phyloP scores from a whole-genome alignment of 2,888 invertebrate genomes.

The Isotomurus palustris region DNA sequence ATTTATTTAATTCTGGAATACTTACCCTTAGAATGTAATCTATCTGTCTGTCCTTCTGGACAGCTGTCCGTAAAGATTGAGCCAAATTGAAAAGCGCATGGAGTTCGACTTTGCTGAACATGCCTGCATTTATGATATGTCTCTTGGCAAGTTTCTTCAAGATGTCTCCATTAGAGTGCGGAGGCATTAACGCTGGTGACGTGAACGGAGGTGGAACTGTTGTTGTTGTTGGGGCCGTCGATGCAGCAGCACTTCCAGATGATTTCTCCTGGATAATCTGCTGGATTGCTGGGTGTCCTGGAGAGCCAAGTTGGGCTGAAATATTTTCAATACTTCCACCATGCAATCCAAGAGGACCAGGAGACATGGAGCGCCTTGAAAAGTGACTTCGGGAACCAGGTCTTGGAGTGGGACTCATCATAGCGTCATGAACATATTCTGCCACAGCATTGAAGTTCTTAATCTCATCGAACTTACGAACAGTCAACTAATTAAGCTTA shows the following conservation, averaged over 20 bases:
- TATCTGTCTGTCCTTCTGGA: slow-evolving; percentile 74
- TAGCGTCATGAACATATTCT: slow-evolving; percentile 16
- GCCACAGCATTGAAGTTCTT: no score
- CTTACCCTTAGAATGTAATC: slow-evolving; percentile 73
- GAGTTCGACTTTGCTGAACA: slow-evolving; percentile 80
- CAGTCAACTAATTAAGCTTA: neutral
- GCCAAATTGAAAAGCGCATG: slow-evolving; percentile 93
- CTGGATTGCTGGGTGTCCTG: neutral
- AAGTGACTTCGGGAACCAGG: slow-evolving; percentile 24
- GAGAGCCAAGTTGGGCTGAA: slow-evolving; percentile 2
- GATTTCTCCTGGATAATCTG: neutral
- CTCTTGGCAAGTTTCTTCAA: slow-evolving; percentile 59
- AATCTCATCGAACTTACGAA: no score
- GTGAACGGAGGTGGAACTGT: slow-evolving; percentile 19
- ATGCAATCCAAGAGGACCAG: slow-evolving; percentile 11
- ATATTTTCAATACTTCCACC: slow-evolving; percentile 1
- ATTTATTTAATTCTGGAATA: neutral
- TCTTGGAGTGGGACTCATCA: slow-evolving; percentile 29
- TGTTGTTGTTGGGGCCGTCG: slow-evolving; percentile 8
- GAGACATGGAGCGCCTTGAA: slow-evolving; percentile 31
- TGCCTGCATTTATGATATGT: slow-evolving; percentile 77
- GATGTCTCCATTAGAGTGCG: slow-evolving; percentile 19
- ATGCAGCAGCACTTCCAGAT: neutral
- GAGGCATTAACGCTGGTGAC: slow-evolving; percentile 31
- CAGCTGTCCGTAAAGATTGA: slow-evolving; percentile 74